Percentiles rank a stretch among this genome's conserved stretches.
Evolutionary conservation across 2,113 vertebrate species (phyloP).

Genomic region (Galeopterus variegatus): DNA sequence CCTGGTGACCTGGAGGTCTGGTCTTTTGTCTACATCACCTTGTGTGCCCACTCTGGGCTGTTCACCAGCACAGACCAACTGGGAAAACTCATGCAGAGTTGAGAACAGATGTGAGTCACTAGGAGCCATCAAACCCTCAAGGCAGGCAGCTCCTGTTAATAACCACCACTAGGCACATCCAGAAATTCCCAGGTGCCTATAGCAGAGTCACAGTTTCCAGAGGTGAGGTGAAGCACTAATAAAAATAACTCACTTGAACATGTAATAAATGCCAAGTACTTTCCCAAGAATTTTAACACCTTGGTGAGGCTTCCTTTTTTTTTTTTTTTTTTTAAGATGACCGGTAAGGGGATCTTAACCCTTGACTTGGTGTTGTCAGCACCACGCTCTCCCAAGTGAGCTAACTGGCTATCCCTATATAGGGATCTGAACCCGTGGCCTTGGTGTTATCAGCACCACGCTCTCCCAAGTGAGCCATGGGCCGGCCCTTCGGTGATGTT

Average conservation of each 20-base stretch:
- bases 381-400: no score
- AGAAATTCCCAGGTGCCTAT: background rate
- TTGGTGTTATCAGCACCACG: no score
- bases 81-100: background rate
- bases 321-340: no score
- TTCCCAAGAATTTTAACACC: background rate
- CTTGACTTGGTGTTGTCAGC: no score
- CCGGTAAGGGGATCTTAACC: no score
- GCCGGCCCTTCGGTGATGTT: background rate
- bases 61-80: background rate
- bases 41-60: fast-evolving
- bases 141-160: background rate
- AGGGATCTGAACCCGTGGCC: no score
- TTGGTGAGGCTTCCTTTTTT: background rate
- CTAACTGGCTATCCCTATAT: no score
- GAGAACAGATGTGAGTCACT: background rate
- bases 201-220: background rate
- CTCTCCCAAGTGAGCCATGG: no score
- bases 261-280: background rate
- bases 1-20: background rate
- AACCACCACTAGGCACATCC: no score
- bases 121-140: background rate
- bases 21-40: no score
- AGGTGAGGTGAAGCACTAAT: background rate
- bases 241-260: background rate